A percentile compares a stretch with the other conserved stretches of the same genome.
These are phyloP conservation scores for Aplysia californica DNA, from an alignment of 1,140 invertebrate species.

Conservation along the genomic window DNA sequence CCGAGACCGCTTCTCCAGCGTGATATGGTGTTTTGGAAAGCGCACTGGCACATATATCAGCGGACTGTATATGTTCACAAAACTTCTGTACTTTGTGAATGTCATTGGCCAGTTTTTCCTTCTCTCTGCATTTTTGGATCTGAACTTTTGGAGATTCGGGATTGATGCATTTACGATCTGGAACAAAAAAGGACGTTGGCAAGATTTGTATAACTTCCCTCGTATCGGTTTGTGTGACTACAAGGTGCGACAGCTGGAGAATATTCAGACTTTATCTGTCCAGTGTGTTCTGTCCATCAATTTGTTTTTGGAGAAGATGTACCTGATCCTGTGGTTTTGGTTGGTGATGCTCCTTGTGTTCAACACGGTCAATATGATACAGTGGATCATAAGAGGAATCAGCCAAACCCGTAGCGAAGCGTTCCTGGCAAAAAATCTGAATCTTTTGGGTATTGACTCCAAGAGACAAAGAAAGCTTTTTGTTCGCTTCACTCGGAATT, in stretches of 20 bases:
- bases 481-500: conserved; percentile 52
- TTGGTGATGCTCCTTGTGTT: conserved; percentile 66
- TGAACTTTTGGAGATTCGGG: conserved; percentile 63
- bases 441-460: conserved; percentile 36
- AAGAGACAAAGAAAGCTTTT: conserved; percentile 43
- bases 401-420: conserved; percentile 46
- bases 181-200: conserved; percentile 63
- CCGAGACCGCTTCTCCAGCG: conserved; percentile 46
- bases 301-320: conserved; percentile 72
- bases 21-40: conserved; percentile 63
- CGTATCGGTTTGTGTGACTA: conserved; percentile 71
- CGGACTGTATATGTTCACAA: conserved; percentile 66
- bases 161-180: conserved; percentile 67
- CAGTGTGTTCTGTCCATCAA: conserved; percentile 71
- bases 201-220: conserved; percentile 66
- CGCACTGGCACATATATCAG: conserved; percentile 69
- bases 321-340: conserved; percentile 71
- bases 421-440: conserved; percentile 51
- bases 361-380: conserved; percentile 45
- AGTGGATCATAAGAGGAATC: conserved; percentile 45
- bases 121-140: conserved; percentile 58
- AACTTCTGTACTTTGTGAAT: conserved; percentile 56
- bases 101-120: conserved; percentile 62
- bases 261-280: conserved; percentile 59
- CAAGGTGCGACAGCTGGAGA: conserved; percentile 67